Conservation (phyloP, 2,888 invertebrate genomes). For the Dasypolia templi region DNA sequence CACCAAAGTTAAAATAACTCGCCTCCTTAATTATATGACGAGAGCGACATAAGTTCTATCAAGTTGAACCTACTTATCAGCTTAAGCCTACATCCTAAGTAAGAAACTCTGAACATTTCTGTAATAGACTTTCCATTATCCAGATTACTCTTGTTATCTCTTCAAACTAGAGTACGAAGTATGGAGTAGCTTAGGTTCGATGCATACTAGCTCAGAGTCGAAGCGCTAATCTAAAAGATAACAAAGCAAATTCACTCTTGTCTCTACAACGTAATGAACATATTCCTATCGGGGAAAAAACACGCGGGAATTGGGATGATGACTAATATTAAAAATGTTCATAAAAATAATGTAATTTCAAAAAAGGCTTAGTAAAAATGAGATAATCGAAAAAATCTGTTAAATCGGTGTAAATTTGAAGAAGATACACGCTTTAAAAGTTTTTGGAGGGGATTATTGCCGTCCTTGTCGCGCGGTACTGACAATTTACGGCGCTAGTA, state of each 20-base stretch:
- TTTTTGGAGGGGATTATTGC: no score
- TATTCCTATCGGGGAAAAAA: neutral
- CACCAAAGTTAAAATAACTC: slow-evolving; percentile 1
- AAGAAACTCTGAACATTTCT: slow-evolving; percentile 16
- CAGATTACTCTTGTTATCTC: slow-evolving; percentile 24
- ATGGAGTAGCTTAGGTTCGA: neutral
- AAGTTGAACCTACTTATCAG: slow-evolving; percentile 37
- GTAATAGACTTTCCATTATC: slow-evolving; percentile 19
- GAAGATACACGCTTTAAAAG: no score
- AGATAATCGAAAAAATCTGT: no score
- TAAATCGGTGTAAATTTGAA: no score
- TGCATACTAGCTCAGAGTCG: no score
- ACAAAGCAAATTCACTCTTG: neutral
- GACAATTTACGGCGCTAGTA: no score
- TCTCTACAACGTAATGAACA: neutral
- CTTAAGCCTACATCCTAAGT: slow-evolving; percentile 6
- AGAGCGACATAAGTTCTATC: slow-evolving; percentile 30
- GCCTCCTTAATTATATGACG: slow-evolving; percentile 1
- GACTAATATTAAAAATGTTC: no score
- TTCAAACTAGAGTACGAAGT: neutral
- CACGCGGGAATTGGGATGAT: neutral
- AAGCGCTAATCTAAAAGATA: neutral
- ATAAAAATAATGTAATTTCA: no score
- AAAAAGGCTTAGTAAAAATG: no score
- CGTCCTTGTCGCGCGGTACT: no score